Evolutionary conservation across 1,140 invertebrate species (phyloP), one percentile per base, ranked within the genome.

Genomic region (Paralvinella palmiformis): DNA sequence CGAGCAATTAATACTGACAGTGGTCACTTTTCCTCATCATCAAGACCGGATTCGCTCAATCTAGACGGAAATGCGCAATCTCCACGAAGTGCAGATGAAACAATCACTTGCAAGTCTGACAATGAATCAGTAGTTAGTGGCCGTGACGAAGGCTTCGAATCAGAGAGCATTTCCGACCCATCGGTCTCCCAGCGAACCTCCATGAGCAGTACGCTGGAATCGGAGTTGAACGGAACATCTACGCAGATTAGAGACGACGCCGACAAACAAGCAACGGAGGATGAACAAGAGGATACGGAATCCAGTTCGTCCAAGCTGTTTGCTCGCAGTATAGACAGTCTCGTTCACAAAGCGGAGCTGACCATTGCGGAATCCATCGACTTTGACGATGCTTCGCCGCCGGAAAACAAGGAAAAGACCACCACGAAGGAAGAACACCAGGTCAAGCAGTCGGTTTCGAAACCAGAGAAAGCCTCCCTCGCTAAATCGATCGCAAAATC

Each of bases 101-200:
- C n/a, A n/a, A n/a, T n/a, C n/a, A n/a, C n/a, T n/a, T n/a, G 20
- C 35, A 60, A 37, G 24, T 60, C 58, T 0, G 29, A 33, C 29
- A 60, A 20, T 22, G 33, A 41, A 20, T 60, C 58, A 24, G 35
- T 45, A 10, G 20, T 22, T 35, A 60, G 35, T 20, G 33, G 35
- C 35, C 41, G 48, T 32, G 64, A 66, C 33, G 64, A 66, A 55
- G 78, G 78, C 13, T 79, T 80, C 65, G 78, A 80, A 59, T 77
- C 72, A 20, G 75, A 74, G 71, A 74, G 73, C 3, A 24, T 56
- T 17, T 65, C 57, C 5, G 74, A 74, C 27, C 76, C 55, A 10
- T 58, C 75, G 6, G 70, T 76, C 37, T 79, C 77, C 10, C 77
- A 80, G 58, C 69, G 76, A 41, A 79, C 76, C 0, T 80, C 78